Conservation (phyloP, 2,797 vertebrate species). For the Urocyon cinereoargenteus region DNA sequence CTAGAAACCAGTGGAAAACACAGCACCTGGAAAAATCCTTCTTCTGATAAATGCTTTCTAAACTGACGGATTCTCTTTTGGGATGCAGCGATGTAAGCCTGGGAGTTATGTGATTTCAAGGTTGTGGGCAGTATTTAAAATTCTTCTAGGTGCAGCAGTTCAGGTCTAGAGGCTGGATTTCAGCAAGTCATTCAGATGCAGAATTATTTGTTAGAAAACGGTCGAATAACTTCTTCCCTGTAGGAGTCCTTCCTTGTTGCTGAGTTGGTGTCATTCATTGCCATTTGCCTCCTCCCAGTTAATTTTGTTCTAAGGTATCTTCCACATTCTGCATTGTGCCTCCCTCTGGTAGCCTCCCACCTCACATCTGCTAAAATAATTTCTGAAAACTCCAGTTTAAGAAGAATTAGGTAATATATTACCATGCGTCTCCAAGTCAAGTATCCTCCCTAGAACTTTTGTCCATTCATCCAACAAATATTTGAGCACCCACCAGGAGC, state of each 20-base stretch:
- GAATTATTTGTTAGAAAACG: neutral
- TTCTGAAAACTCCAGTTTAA: conserved; percentile 40
- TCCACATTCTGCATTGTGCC: conserved; percentile 25
- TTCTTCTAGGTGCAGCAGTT: conserved; percentile 22
- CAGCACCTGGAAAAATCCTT: neutral
- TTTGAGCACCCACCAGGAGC: neutral
- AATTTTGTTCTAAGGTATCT: conserved; percentile 49
- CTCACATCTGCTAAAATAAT: conserved; percentile 68
- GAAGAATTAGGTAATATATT: conserved; percentile 8
- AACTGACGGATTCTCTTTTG: neutral
- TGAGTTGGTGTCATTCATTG: neutral
- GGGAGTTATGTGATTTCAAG: neutral
- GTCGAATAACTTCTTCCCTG: neutral
- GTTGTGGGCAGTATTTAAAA: conserved; percentile 1
- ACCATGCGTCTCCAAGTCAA: neutral
- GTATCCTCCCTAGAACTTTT: neutral
- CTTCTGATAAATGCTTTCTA: neutral
- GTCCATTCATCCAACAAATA: conserved; percentile 6
- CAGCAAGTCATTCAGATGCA: neutral
- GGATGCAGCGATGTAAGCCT: neutral
- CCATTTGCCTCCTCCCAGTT: conserved; percentile 20
- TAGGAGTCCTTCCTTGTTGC: neutral
- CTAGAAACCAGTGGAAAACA: conserved; percentile 18
- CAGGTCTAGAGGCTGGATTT: conserved; percentile 1
- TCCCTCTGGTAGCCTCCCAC: conserved; percentile 50